Evolutionary conservation across 2,113 vertebrate species (phyloP).

Genomic region (Nothocercus julius): DNA sequence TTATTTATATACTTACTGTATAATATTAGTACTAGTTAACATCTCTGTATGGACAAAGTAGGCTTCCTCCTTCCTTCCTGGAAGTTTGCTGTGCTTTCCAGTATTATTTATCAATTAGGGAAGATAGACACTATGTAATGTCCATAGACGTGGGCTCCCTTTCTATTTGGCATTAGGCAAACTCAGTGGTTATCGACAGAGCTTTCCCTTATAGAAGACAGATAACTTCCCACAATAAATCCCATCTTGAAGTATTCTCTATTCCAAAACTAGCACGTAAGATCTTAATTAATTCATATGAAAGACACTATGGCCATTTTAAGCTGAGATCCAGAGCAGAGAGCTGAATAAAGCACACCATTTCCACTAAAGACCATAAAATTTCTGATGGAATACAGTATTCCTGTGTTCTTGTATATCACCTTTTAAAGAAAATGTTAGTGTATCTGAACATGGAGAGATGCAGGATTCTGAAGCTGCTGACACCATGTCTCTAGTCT

Average conservation of each 20-base stretch:
- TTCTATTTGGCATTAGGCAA: background rate
- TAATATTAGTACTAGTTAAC: background rate
- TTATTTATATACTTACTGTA: background rate
- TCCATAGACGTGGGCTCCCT: background rate
- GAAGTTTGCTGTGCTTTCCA: background rate
- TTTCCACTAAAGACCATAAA: background rate
- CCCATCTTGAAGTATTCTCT: background rate
- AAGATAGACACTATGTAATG: background rate
- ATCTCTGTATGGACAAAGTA: background rate
- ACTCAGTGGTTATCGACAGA: background rate
- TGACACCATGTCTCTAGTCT: rapidly evolving
- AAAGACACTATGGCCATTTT: background rate
- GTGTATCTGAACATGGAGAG: background rate
- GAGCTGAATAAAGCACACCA: background rate
- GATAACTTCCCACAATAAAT: background rate
- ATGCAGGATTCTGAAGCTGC: background rate
- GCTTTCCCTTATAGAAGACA: background rate
- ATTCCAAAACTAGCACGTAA: background rate
- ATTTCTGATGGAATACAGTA: background rate
- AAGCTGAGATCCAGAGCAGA: background rate
- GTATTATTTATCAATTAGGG: background rate
- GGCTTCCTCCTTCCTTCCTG: background rate
- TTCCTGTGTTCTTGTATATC: background rate
- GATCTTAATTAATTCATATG: background rate
- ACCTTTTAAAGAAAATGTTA: background rate